Conservation (phyloP, 1,140 invertebrate species). For the Calosoma granatense region DNA sequence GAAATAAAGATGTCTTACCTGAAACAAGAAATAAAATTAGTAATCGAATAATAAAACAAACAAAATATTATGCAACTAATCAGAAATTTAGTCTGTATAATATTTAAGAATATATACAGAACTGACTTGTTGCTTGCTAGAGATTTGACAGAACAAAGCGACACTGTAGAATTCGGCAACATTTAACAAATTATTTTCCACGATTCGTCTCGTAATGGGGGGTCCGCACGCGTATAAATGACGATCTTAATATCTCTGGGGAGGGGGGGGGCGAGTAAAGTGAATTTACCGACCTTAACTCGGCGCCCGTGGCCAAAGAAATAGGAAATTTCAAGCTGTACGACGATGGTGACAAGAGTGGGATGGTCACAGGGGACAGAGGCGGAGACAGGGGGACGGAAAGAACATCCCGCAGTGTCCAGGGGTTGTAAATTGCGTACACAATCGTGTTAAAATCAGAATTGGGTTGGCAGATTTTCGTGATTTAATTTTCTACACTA, state of each 20-base stretch:
- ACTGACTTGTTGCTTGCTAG: no score
- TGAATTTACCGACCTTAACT: not conserved
- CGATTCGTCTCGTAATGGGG: no score
- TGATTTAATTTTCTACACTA: slow-evolving; percentile 4
- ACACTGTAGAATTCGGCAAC: no score
- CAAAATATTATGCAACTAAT: no score
- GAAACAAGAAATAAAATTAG: no score
- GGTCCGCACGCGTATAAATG: not conserved
- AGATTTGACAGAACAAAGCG: no score
- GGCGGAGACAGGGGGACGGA: not conserved
- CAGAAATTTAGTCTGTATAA: no score
- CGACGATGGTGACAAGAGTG: not conserved
- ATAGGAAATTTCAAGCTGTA: not conserved
- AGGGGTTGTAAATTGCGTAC: slow-evolving; percentile 8
- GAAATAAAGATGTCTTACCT: no score
- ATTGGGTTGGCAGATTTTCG: not conserved
- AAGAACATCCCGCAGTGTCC: not conserved
- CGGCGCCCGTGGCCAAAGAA: not conserved
- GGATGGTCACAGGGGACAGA: not conserved
- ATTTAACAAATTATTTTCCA: no score
- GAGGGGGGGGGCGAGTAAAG: not conserved
- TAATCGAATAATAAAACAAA: no score
- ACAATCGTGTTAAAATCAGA: slow-evolving; percentile 8
- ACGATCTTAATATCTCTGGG: not conserved
- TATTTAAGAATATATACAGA: no score